Percentiles rank a stretch among this genome's conserved stretches.
phyloP scores from a whole-genome alignment of 1,140 invertebrate species.

The Micrasema minimum region DNA sequence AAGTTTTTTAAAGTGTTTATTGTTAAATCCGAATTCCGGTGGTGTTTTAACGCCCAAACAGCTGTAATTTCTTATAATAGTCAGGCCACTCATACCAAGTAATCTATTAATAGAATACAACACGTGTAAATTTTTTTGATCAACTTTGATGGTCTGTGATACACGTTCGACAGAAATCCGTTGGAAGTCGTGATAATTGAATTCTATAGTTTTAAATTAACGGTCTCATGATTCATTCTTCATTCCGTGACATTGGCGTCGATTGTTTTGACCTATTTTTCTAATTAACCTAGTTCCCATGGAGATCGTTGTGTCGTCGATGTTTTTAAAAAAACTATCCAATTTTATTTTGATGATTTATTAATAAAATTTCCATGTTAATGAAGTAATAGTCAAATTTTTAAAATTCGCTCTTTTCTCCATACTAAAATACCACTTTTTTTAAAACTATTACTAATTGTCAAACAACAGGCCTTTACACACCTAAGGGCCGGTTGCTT shows the following conservation, averaged over 20 bases:
- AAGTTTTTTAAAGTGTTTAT: neutral
- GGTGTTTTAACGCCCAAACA: conserved; percentile 17
- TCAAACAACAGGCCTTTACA: too few species aligned
- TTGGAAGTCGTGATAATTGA: too few species aligned
- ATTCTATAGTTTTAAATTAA: too few species aligned
- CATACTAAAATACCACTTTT: too few species aligned
- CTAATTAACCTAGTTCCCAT: conserved; percentile 1
- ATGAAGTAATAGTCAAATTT: too few species aligned
- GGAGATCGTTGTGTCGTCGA: neutral
- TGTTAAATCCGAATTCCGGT: neutral
- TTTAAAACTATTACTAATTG: too few species aligned
- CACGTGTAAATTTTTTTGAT: conserved; percentile 30
- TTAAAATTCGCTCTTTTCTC: too few species aligned
- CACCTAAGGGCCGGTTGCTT: too few species aligned
- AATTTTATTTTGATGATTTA: too few species aligned
- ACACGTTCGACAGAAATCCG: too few species aligned
- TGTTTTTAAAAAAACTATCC: too few species aligned
- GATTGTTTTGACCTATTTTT: conserved; percentile 33
- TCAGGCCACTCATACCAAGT: conserved; percentile 18
- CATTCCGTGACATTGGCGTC: conserved; percentile 15
- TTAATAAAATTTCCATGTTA: too few species aligned
- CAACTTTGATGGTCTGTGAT: neutral
- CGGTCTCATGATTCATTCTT: neutral
- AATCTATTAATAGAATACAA: conserved; percentile 24
- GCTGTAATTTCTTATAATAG: conserved; percentile 21